phyloP scores from a whole-genome alignment of 2,888 invertebrate genomes.

The Noctua janthe region DNA sequence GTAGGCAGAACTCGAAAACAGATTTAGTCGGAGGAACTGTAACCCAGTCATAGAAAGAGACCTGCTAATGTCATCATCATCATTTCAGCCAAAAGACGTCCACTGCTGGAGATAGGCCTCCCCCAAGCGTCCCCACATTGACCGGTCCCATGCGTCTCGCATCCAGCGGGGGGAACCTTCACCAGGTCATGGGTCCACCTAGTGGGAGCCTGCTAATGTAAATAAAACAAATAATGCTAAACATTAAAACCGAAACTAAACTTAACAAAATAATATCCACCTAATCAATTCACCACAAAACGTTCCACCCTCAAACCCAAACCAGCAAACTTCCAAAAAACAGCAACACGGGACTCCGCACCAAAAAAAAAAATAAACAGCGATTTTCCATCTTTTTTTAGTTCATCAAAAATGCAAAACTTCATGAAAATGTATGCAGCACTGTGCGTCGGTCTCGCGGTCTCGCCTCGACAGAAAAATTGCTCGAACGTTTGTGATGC shows the following conservation, averaged over 20 bases:
- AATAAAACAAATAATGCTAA: background rate
- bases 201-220: background rate
- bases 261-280: background rate
- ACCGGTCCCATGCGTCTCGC: no score
- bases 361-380: constrained; percentile 70
- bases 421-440: constrained; percentile 87
- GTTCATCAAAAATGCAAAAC: constrained; percentile 88
- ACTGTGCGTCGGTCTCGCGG: constrained; percentile 72
- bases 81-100: no score
- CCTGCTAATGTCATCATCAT: no score
- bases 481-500: constrained; percentile 79
- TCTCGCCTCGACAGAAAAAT: constrained; percentile 78
- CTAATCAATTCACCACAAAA: constrained; percentile 27
- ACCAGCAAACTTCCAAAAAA: constrained; percentile 49
- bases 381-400: constrained; percentile 75
- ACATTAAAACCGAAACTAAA: background rate
- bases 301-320: constrained; percentile 25
- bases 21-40: background rate
- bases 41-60: background rate
- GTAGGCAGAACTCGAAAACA: background rate
- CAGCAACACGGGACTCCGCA: constrained; percentile 31
- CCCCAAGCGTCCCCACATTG: no score
- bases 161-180: no score
- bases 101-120: no score
- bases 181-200: no score